Conservation (phyloP, 2,888 invertebrate genomes). For the Atrina japonica region DNA sequence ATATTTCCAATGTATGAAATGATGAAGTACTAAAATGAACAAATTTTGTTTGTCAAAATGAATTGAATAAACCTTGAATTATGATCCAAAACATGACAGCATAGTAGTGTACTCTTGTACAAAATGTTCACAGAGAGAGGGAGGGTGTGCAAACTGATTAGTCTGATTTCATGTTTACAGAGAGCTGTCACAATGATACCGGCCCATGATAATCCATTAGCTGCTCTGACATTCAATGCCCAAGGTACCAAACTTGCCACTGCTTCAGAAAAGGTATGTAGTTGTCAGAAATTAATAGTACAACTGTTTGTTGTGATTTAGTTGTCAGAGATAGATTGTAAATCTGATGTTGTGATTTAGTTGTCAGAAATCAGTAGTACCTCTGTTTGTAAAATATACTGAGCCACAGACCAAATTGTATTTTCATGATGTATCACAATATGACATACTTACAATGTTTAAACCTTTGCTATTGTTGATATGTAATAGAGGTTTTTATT, state of each 20-base stretch:
- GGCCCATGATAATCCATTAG: slow-evolving; percentile 97
- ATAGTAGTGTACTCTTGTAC: too few relatives aligned
- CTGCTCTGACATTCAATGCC: slow-evolving; percentile 95
- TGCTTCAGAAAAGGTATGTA: slow-evolving; percentile 81
- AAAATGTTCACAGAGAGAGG: not conserved
- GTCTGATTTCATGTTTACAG: slow-evolving; percentile 82
- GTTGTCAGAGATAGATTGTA: not conserved
- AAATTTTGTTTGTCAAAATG: too few relatives aligned
- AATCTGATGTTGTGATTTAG: not conserved
- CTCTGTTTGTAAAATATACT: too few relatives aligned
- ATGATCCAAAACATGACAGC: too few relatives aligned
- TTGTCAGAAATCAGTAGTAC: not conserved
- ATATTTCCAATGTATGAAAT: too few relatives aligned
- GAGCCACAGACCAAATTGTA: too few relatives aligned
- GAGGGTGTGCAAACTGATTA: not conserved
- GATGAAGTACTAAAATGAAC: too few relatives aligned
- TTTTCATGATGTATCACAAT: too few relatives aligned
- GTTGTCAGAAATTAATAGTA: too few relatives aligned
- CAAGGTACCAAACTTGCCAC: slow-evolving; percentile 86
- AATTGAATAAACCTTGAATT: too few relatives aligned
- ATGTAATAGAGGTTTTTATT: slow-evolving; percentile 1
- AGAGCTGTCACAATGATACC: slow-evolving; percentile 98
- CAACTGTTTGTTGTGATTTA: not conserved
- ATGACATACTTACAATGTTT: too few relatives aligned
- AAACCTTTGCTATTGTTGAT: too few relatives aligned